A percentile compares a stretch with the other conserved stretches of the same genome.
Conservation (phyloP, 2,113 vertebrate species). For the Silurus meridionalis region DNA sequence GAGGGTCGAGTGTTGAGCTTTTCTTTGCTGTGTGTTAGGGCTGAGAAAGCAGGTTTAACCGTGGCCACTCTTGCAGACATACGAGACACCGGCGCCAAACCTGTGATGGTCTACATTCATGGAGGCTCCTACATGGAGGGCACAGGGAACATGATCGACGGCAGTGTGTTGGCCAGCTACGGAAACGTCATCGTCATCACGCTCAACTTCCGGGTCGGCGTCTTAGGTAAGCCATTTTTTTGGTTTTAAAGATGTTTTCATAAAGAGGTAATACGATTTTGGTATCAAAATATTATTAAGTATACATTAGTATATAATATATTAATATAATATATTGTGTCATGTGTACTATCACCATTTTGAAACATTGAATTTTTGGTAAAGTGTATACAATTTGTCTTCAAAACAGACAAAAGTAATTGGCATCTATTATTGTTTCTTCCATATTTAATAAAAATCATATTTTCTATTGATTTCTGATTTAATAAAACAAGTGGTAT, state of each 20-base stretch:
- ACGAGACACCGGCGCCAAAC: conserved; percentile 97
- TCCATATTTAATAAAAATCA: too few species aligned
- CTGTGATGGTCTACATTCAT: conserved; percentile 99
- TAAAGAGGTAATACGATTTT: background rate
- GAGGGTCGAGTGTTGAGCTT: conserved; percentile 65
- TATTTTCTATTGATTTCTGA: too few species aligned
- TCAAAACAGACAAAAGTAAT: too few species aligned
- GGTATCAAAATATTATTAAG: background rate
- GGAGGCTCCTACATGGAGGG: conserved; percentile 99
- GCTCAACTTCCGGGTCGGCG: conserved; percentile 97
- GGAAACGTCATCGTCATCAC: conserved; percentile 99
- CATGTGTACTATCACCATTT: too few species aligned
- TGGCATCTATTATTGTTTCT: too few species aligned
- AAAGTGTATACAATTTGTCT: too few species aligned
- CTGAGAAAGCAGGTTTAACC: conserved; percentile 73
- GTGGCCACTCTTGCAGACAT: conserved; percentile 92
- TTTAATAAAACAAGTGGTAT: too few species aligned
- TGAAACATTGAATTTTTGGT: too few species aligned
- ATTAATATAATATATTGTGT: too few species aligned
- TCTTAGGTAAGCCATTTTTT: conserved; percentile 82
- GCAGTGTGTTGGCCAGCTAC: conserved; percentile 97
- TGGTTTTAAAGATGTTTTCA: background rate
- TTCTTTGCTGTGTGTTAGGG: conserved; percentile 59
- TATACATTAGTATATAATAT: too few species aligned
- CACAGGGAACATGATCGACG: conserved; percentile 99